phyloP scores from a whole-genome alignment of 2,113 vertebrate species.

The Bos taurus region DNA sequence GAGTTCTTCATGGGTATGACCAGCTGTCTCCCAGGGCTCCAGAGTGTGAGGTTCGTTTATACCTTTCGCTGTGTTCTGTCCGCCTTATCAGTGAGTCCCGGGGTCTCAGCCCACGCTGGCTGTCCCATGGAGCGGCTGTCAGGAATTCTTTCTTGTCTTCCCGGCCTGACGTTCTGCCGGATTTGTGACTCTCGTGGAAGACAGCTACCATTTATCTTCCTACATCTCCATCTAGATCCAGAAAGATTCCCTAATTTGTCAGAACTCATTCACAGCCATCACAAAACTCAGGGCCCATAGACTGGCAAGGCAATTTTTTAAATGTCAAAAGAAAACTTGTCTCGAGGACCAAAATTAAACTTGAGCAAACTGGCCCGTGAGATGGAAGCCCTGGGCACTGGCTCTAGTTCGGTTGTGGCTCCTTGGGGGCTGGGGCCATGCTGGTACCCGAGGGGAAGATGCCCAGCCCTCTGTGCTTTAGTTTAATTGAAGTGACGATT shows the following conservation, averaged over 20 bases:
- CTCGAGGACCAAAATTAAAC: neutral
- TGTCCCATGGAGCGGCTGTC: neutral
- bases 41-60: neutral
- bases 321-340: slow-evolving; percentile 28
- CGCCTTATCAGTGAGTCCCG: rapidly evolving
- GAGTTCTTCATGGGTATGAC: neutral
- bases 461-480: neutral
- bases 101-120: neutral
- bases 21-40: neutral
- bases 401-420: neutral
- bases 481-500: neutral
- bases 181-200: neutral
- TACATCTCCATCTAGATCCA: neutral
- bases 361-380: neutral
- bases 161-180: neutral
- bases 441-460: neutral
- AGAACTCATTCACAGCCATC: slow-evolving; percentile 7
- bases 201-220: slow-evolving; percentile 6
- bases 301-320: neutral
- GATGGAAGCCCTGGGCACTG: neutral
- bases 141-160: neutral
- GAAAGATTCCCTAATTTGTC: neutral
- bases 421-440: rapidly evolving
- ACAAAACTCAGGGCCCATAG: neutral
- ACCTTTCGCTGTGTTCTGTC: neutral